These are phyloP conservation scores for Phania funesta DNA, from an alignment of 2,888 invertebrate species.

Conservation along the genomic window DNA sequence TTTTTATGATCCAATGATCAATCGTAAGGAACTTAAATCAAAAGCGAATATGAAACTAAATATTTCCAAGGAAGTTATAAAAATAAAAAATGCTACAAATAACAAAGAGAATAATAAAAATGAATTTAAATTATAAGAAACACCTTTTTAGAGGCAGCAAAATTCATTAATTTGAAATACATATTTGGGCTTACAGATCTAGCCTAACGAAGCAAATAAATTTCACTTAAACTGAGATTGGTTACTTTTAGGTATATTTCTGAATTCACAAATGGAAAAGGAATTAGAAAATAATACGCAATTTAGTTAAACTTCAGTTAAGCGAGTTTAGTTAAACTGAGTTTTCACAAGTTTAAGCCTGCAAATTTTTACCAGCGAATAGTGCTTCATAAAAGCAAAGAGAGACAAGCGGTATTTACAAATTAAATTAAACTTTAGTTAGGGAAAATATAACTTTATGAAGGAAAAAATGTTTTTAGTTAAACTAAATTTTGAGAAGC, in stretches of 20 bases:
- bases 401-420: too few relatives aligned
- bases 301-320: background rate
- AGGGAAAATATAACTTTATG: too few relatives aligned
- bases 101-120: background rate
- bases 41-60: background rate
- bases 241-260: background rate
- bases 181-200: too few relatives aligned
- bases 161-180: too few relatives aligned
- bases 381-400: too few relatives aligned
- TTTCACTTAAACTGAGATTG: background rate
- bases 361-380: too few relatives aligned
- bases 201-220: too few relatives aligned
- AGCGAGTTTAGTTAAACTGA: too few relatives aligned
- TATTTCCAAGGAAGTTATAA: slow-evolving; percentile 22
- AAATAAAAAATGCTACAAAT: background rate
- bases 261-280: background rate
- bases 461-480: too few relatives aligned
- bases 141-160: too few relatives aligned
- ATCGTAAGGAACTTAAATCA: slow-evolving; percentile 43
- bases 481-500: background rate
- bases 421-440: too few relatives aligned
- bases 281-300: background rate
- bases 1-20: slow-evolving; percentile 66
- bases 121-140: background rate
- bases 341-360: too few relatives aligned